These are phyloP conservation scores for Alosa sapidissima DNA, from an alignment of 2,797 vertebrate genomes.

Conservation along the genomic window DNA sequence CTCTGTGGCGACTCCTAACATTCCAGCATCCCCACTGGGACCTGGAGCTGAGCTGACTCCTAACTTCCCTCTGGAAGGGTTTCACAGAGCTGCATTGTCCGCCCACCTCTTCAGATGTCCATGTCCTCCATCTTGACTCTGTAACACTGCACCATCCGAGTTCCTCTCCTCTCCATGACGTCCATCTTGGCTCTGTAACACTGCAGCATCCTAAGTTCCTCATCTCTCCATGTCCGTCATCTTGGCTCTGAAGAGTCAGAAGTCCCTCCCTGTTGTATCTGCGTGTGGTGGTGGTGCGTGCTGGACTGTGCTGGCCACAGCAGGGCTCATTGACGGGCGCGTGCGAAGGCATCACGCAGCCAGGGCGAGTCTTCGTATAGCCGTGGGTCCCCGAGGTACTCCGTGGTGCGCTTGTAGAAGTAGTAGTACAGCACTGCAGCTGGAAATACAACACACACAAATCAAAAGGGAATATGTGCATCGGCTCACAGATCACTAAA, in stretches of 20 bases:
- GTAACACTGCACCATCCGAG: neutral
- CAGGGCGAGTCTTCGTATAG: constrained; percentile 92
- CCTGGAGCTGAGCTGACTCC: neutral
- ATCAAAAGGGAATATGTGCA: neutral
- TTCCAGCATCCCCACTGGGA: neutral
- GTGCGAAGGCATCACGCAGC: constrained; percentile 89
- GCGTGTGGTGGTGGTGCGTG: neutral
- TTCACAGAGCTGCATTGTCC: neutral
- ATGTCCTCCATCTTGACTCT: neutral
- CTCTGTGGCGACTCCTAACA: neutral
- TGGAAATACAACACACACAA: constrained; percentile 60
- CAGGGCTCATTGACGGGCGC: constrained; percentile 76
- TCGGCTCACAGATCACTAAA: too few species aligned
- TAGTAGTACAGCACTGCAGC: constrained; percentile 92
- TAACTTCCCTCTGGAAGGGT: neutral
- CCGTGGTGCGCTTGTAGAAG: constrained; percentile 90
- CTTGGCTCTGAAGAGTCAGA: neutral
- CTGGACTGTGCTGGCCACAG: neutral
- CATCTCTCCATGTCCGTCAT: neutral
- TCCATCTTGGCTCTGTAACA: neutral
- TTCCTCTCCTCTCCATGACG: neutral
- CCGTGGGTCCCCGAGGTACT: constrained; percentile 89
- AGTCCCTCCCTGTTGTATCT: neutral
- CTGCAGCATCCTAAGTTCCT: neutral
- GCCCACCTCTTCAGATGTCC: neutral